Base-by-base conservation (phyloP, 2,113 vertebrate species). In the Epinephelus lanceolatus region DNA sequence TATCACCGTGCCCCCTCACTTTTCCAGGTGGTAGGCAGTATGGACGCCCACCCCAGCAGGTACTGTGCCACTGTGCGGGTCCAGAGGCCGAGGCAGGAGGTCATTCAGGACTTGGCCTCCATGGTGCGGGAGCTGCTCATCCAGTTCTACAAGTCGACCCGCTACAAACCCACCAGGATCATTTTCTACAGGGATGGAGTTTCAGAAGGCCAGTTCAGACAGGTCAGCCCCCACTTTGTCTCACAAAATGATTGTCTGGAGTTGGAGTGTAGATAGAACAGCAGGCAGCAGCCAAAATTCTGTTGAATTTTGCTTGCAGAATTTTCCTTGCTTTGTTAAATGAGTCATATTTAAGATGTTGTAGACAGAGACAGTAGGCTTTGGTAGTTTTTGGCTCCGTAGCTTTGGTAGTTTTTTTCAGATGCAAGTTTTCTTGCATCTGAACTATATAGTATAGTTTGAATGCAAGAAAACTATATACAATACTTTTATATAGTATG, bases 121-220 rank as follows among this genome's bases (percentile, higher is more conserved):
- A 99, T 99, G 98, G 98, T 99, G 91, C 96, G 98, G 52, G 98
- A 99, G 90, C 94, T 99, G 69, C 97, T 99, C 81, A 99, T 99
- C 91, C 98, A 99, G 87, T 99, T 99, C 95, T 99, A 99, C 96
- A 99, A 99, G 88, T 99, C 98, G 9, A 99, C 98, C 3, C 97
- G 98, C 57, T 99, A 99, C 96, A 99, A 99, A 88, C 98, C 98
- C 92, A 99, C 98, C 3, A 93, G 98, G 3, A 99, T 99, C 93
- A 99, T 99, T 95, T 99, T 99, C 95, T 99, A 99, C 93, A 91
- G 96, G 87, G 96, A 96, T 57, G 96, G 96, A 5, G 98, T 99
- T 85, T 99, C 98, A 76, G 98, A 99, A 90, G 98, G 98, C 82
- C 98, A 99, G 87, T 99, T 99, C 93, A 96, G 98, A 95, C 98